Evolutionary conservation across 30 jellyfish, hydroid and myxozoan genomes (phyloP).

Genomic region (Cassiopea xamachana): DNA sequence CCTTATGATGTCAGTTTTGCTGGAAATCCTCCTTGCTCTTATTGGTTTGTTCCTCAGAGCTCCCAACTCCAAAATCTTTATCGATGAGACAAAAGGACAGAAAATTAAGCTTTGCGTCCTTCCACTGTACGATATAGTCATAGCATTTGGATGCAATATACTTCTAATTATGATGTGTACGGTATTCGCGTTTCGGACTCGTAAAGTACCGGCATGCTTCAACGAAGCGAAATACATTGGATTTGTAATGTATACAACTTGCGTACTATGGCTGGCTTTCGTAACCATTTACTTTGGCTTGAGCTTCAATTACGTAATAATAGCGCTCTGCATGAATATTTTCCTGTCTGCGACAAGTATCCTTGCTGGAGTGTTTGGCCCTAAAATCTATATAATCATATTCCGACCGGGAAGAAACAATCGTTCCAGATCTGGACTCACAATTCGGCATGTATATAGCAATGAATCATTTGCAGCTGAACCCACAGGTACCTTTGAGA

Average conservation of each 20-base stretch:
- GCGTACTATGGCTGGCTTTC: conserved; percentile 76
- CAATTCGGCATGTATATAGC: conserved; percentile 61
- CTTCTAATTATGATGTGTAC: conserved; percentile 77
- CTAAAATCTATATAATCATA: conserved; percentile 75
- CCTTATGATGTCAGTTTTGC: conserved; percentile 38
- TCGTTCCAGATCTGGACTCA: conserved; percentile 73
- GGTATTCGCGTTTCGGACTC: conserved; percentile 85
- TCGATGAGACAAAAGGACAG: conserved; percentile 16
- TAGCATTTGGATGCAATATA: conserved; percentile 67
- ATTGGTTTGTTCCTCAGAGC: conserved; percentile 44
- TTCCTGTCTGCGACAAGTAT: conserved; percentile 86
- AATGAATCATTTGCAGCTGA: conserved; percentile 56
- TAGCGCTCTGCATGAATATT: conserved; percentile 76
- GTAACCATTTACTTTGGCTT: conserved; percentile 75
- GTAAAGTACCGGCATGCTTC: conserved; percentile 87
- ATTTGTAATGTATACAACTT: conserved; percentile 84
- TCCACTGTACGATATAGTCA: conserved; percentile 66
- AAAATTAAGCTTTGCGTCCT: conserved; percentile 41
- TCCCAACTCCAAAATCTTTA: conserved; percentile 15
- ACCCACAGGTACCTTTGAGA: conserved; percentile 18
- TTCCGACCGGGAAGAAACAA: conserved; percentile 73
- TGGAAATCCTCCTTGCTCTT: conserved; percentile 62
- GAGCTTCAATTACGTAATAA: conserved; percentile 13
- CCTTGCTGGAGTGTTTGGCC: conserved; percentile 88
- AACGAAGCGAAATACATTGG: conserved; percentile 93